Percentiles rank a stretch among this genome's conserved stretches.
These are phyloP conservation scores for Peromyscus leucopus DNA, from an alignment of 2,113 vertebrate genomes.

Conservation along the genomic window DNA sequence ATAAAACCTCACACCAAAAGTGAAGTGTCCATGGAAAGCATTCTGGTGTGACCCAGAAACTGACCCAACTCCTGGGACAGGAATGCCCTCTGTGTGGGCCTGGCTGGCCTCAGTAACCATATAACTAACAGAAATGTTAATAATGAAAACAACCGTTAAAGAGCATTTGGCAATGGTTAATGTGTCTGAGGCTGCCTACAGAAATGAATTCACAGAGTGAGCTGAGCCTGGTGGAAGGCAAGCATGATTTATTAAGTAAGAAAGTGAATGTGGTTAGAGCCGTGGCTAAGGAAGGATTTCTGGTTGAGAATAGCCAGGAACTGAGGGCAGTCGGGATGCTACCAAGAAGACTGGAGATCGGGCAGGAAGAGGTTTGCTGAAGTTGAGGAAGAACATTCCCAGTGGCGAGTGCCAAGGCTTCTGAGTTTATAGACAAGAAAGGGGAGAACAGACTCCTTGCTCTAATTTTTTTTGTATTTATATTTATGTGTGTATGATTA, in stretches of 20 bases:
- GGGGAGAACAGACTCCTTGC: too few relatives aligned
- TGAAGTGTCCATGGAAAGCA: not conserved
- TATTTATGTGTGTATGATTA: not conserved
- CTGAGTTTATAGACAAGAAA: not conserved
- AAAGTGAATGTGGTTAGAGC: not conserved
- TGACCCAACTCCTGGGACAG: not conserved
- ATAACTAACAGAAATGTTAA: not conserved
- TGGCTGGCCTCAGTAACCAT: not conserved
- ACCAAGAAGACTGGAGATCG: not conserved
- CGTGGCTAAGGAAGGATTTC: not conserved
- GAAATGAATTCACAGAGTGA: not conserved
- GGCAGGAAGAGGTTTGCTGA: not conserved
- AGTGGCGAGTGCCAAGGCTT: not conserved
- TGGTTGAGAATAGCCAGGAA: not conserved
- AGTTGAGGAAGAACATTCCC: not conserved
- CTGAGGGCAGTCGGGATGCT: not conserved
- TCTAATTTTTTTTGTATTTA: not conserved
- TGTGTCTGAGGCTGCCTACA: not conserved
- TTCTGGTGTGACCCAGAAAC: not conserved
- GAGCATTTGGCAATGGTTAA: not conserved
- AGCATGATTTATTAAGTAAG: not conserved
- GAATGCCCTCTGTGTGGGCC: not conserved
- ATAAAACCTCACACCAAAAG: conserved; percentile 36
- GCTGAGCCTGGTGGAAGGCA: not conserved
- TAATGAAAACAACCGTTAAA: not conserved